Base-by-base conservation (phyloP, 2,888 invertebrate species). In the Esperia sulphurella region DNA sequence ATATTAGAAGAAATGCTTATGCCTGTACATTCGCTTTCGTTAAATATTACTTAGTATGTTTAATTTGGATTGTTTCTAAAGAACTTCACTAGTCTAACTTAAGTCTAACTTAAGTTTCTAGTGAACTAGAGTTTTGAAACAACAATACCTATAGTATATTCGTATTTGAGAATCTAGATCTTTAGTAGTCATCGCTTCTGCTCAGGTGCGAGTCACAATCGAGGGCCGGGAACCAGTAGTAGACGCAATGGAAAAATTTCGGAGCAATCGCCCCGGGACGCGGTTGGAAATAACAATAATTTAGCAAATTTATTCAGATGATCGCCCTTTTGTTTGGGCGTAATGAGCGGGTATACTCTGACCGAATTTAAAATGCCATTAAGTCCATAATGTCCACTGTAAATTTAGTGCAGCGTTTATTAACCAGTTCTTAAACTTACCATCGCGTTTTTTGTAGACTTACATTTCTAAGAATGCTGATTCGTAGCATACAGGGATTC, bases 231-330 rank as follows among this genome's bases (percentile, higher is more conserved):
- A 43, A 43, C 50, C 43, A 37, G 45, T 51, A 45, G 51, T 59
- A 47, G 50, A 46, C 30, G n/a, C 35, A 35, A n/a, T 45, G 42
- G 51, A 63, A 60, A 21, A 67, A 69, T 72, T 66, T 64, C 55
- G 62, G 55, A 47, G 48, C 63, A 53, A 63, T 63, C 59, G 79
- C 76, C 58, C 55, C 63, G 68, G 77, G 71, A 59, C 62, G 53
- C 59, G 67, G 65, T 61, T 58, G 62, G 63, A 77, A 84, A 85
- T 81, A 83, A 82, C 83, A 82, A 84, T 84, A 83, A 87, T 86
- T 85, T 84, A 66, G 69, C 71, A 79, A 86, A 85, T 85, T 82
- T 84, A 85, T 85, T 79, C 83, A 62, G 71, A 71, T 79, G 72
- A 76, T 81, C 78, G 72, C 68, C 67, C 81, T 79, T 80, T 87